These are phyloP conservation scores for Martes martes DNA, from an alignment of 2,113 vertebrate species.

Conservation along the genomic window DNA sequence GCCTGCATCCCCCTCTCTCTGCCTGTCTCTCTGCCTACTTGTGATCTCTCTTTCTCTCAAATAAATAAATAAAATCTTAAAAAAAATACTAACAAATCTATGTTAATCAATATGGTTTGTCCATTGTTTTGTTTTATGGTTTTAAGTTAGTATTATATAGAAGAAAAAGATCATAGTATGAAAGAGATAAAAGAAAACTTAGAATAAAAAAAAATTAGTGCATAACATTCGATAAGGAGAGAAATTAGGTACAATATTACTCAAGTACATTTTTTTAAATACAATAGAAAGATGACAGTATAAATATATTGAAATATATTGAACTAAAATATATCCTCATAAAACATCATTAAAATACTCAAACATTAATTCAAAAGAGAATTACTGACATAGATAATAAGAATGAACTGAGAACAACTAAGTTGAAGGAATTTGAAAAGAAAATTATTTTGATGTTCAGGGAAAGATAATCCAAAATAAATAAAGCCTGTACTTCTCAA, in stretches of 20 bases:
- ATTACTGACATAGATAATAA: background rate
- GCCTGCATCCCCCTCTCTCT: too few species aligned
- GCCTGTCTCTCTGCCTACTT: too few species aligned
- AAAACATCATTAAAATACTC: background rate
- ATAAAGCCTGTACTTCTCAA: background rate
- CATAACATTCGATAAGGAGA: background rate
- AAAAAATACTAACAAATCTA: background rate
- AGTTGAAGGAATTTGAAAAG: background rate
- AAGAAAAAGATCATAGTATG: background rate
- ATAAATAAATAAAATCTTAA: too few species aligned
- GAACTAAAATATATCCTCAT: background rate
- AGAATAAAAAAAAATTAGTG: background rate
- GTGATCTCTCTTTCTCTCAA: too few species aligned
- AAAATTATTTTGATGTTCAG: background rate
- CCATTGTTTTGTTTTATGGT: background rate
- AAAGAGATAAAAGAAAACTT: background rate
- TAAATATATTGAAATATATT: background rate
- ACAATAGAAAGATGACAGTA: background rate
- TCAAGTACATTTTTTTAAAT: background rate
- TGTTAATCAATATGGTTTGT: background rate
- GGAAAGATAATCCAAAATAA: background rate
- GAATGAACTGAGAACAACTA: background rate
- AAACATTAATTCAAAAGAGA: background rate
- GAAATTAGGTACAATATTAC: background rate
- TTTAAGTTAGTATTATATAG: background rate